Conservation (phyloP, 2,797 vertebrate species). For the Argya squamiceps region DNA sequence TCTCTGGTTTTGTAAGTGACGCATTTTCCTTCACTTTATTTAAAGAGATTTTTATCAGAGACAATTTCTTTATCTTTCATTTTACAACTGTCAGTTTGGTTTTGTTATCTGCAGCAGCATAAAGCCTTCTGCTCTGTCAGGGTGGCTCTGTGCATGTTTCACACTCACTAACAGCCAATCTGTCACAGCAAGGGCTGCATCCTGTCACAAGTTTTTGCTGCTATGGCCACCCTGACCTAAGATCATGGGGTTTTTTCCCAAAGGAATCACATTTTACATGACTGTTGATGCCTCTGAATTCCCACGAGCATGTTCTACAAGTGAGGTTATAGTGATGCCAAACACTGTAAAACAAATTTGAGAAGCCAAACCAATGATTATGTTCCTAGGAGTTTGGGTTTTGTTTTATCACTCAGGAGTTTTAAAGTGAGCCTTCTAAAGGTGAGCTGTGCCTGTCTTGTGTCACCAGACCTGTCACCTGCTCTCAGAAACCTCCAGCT, state of each 20-base stretch:
- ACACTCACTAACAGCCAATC: not conserved
- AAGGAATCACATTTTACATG: not conserved
- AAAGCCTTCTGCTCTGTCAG: slow-evolving; percentile 6
- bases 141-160: not conserved
- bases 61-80: not conserved
- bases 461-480: not conserved
- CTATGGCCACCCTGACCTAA: not conserved
- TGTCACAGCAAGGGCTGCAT: not conserved
- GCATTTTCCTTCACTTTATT: slow-evolving; percentile 6
- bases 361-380: not conserved
- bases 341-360: not conserved
- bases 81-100: not conserved
- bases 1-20: not conserved
- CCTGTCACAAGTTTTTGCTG: not conserved
- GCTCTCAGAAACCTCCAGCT: not conserved
- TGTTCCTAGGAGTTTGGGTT: not conserved
- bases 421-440: not conserved
- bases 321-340: not conserved
- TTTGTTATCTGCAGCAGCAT: slow-evolving; percentile 22
- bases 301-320: not conserved
- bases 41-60: not conserved
- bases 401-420: not conserved
- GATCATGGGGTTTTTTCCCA: not conserved
- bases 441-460: not conserved
- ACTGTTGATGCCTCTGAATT: not conserved